These are phyloP conservation scores for Pitangus sulphuratus DNA, from an alignment of 2,797 vertebrate species.

Conservation along the genomic window DNA sequence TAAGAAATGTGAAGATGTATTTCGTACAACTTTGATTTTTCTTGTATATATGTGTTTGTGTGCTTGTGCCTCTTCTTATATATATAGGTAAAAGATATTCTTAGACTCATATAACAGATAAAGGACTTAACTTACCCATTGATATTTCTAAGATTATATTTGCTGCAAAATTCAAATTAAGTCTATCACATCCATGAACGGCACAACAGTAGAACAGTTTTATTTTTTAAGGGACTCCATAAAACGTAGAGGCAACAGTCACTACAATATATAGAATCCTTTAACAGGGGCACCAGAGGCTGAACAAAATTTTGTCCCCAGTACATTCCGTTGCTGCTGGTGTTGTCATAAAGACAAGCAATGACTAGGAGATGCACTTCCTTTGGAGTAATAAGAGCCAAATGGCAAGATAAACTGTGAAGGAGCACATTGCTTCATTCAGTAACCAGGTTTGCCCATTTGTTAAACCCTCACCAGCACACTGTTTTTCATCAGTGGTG, in stretches of 20 bases:
- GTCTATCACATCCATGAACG: not conserved
- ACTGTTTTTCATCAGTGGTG: not conserved
- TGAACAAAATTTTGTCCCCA: not conserved
- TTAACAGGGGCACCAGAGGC: not conserved
- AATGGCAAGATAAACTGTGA: not conserved
- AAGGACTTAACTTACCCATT: not conserved
- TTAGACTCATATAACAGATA: not conserved
- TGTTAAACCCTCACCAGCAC: not conserved
- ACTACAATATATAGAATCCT: not conserved
- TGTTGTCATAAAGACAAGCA: not conserved
- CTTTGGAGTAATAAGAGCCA: not conserved
- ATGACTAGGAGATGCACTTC: not conserved
- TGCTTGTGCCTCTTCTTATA: not conserved
- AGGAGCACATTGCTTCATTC: not conserved
- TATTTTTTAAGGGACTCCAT: not conserved
- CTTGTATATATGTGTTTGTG: not conserved
- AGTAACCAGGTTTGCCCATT: not conserved
- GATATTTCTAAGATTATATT: not conserved
- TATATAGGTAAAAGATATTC: not conserved
- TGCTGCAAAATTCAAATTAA: not conserved
- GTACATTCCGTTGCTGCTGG: not conserved
- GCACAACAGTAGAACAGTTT: not conserved
- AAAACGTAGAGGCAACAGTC: not conserved
- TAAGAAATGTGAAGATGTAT: not conserved
- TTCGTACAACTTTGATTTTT: not conserved